Evolutionary conservation across 2,888 invertebrate species (phyloP).

Genomic region (Sisyra terminalis): DNA sequence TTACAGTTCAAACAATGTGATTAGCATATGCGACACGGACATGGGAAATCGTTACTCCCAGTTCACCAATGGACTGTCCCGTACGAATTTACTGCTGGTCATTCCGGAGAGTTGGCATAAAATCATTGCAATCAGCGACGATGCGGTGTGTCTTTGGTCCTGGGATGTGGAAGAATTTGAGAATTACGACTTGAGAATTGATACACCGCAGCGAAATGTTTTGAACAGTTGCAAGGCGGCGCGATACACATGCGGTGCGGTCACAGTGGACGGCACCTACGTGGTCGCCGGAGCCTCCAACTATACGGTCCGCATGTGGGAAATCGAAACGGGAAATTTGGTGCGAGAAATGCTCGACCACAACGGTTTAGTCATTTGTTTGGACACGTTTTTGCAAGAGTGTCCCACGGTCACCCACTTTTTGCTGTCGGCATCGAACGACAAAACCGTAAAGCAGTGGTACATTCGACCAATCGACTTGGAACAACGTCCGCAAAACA

Average conservation of each 20-base stretch:
- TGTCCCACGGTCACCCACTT: slow-evolving; percentile 14
- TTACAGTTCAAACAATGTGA: slow-evolving; percentile 13
- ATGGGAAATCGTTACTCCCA: slow-evolving; percentile 14
- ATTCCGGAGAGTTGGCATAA: slow-evolving; percentile 13
- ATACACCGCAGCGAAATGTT: background rate
- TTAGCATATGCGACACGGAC: slow-evolving; percentile 15
- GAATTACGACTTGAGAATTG: slow-evolving; percentile 9
- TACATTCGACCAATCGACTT: slow-evolving; percentile 17
- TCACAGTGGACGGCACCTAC: slow-evolving; percentile 27
- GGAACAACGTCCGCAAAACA: slow-evolving; percentile 9
- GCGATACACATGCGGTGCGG: slow-evolving; percentile 22
- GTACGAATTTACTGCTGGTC: slow-evolving; percentile 13
- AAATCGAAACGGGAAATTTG: slow-evolving; percentile 17
- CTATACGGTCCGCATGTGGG: slow-evolving; percentile 26
- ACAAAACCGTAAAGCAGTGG: slow-evolving; percentile 20
- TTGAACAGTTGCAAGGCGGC: slow-evolving; percentile 13
- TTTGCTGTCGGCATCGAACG: slow-evolving; percentile 20
- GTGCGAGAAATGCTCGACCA: slow-evolving; percentile 16
- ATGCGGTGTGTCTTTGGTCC: slow-evolving; percentile 13
- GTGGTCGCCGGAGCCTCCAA: slow-evolving; percentile 26
- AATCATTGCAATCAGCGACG: slow-evolving; percentile 13
- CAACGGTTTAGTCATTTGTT: slow-evolving; percentile 18
- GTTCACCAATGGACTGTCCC: slow-evolving; percentile 12
- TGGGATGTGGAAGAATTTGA: slow-evolving; percentile 12
- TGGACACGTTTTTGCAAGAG: slow-evolving; percentile 19